A percentile compares a stretch with the other conserved stretches of the same genome.
Evolutionary conservation across 2,888 invertebrate species (phyloP).

Genomic region (Baronia brevicornis): DNA sequence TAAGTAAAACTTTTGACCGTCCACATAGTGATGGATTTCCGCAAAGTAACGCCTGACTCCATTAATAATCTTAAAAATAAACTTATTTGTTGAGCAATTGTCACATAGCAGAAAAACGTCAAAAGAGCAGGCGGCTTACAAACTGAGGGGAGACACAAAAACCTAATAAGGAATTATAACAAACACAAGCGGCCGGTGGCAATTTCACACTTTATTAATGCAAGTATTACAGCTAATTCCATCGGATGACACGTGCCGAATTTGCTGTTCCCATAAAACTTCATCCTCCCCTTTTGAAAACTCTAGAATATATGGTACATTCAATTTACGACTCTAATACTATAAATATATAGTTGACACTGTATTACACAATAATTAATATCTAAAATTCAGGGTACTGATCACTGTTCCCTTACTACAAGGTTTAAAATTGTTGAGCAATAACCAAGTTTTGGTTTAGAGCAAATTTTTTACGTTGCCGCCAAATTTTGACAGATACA

Average conservation of each 20-base stretch:
- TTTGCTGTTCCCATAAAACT: slow-evolving; percentile 69
- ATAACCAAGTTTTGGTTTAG: slow-evolving; percentile 27
- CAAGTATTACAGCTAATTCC: slow-evolving; percentile 73
- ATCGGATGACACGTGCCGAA: slow-evolving; percentile 70
- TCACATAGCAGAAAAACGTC: slow-evolving; percentile 15
- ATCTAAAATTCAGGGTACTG: no score
- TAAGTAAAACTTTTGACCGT: no score
- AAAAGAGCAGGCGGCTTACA: slow-evolving; percentile 16
- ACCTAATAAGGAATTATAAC: slow-evolving; percentile 69
- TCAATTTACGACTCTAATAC: slow-evolving; percentile 36
- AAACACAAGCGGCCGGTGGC: slow-evolving; percentile 60
- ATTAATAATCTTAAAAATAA: no score
- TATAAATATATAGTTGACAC: slow-evolving; percentile 6
- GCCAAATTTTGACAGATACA: slow-evolving; percentile 51
- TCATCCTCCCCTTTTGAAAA: slow-evolving; percentile 35
- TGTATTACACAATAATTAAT: no score
- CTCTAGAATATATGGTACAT: slow-evolving; percentile 26
- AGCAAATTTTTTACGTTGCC: slow-evolving; percentile 38
- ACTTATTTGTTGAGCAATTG: slow-evolving; percentile 17
- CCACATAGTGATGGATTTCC: no score
- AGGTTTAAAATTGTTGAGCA: slow-evolving; percentile 23
- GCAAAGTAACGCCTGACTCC: no score
- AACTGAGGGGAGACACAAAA: slow-evolving; percentile 34
- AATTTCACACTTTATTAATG: slow-evolving; percentile 77
- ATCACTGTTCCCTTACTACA: no score